Evolutionary conservation across 2,888 invertebrate genomes (phyloP), one percentile per base, ranked within the genome.

Genomic region (Folsomia candida): DNA sequence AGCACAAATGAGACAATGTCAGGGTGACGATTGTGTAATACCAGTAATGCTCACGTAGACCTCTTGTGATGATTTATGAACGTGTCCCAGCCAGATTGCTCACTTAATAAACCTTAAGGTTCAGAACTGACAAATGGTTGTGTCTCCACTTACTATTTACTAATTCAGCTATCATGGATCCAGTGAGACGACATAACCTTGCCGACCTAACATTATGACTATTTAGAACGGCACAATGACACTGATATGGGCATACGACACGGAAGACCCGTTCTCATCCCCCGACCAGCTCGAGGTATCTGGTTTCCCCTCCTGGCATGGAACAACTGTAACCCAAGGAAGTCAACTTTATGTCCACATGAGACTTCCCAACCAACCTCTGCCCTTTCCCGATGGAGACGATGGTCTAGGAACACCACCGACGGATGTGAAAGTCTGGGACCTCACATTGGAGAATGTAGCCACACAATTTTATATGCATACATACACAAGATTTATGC

Each of bases 221-320:
- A 2, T 27, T 2, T 26, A 76, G 76, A 71, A 76, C 64, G 92
- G 93, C 81, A 93, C 93, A 3, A 88, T 91, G 9, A 88, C 91
- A 81, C 87, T 94, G 0, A 88, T 93, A 26, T 94, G 93, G 92
- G 89, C 93, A 0, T 84, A 67, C 63, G 59, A 65, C 61, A 25
- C 58, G 11, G 60, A 69, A 9, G 73, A 73, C 63, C 75, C 75
- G 18, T 18, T n/a, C 2, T 54, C 27, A 4, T 47, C 47, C 18
- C 47, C 47, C 18, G n/a, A n/a, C n/a, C n/a, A n/a, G n/a, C n/a
- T n/a, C n/a, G 54, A 54, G n/a, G 6, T 18, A 4, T 4, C 11
- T n/a, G 20, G 18, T 6, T 20, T 20, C 6, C 27, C 27, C 25
- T 37, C 57, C 2, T 86, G 86, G 82, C 87, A 87, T 76, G 86